A percentile compares a stretch with the other conserved stretches of the same genome.
phyloP scores from a whole-genome alignment of 1,140 invertebrate species.

The Drosophila takahashii region DNA sequence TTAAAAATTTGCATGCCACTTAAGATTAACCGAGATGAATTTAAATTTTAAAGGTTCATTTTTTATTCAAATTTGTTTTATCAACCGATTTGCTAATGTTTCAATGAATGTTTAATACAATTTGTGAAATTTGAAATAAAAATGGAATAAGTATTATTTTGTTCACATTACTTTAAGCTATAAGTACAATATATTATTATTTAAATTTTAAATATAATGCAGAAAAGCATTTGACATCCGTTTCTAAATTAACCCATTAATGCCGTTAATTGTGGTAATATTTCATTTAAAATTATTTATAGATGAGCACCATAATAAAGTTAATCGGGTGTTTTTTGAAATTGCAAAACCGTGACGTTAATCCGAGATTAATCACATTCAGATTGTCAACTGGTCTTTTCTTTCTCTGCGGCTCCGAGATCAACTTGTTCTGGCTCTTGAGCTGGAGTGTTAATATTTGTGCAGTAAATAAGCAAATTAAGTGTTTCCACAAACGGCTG shows the following conservation, averaged over 20 bases:
- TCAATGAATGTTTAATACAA: too few relatives aligned
- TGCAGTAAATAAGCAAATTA: constrained; percentile 53
- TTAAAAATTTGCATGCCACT: constrained; percentile 16
- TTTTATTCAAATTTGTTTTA: constrained; percentile 1
- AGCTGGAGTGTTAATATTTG: constrained; percentile 46
- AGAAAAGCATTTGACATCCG: neutral
- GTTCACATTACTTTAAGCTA: too few relatives aligned
- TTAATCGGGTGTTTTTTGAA: constrained; percentile 24
- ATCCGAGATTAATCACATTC: constrained; percentile 34
- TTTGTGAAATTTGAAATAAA: too few relatives aligned
- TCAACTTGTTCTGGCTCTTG: constrained; percentile 40
- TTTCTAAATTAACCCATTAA: neutral
- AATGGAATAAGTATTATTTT: too few relatives aligned
- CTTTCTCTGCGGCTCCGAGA: constrained; percentile 7
- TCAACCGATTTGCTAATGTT: constrained; percentile 2
- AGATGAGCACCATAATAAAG: constrained; percentile 9
- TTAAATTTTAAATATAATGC: too few relatives aligned
- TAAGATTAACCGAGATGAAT: constrained; percentile 9
- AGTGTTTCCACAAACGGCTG: constrained; percentile 45
- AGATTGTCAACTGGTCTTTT: constrained; percentile 24
- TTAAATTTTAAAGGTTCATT: constrained; percentile 2
- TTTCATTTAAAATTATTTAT: constrained; percentile 9
- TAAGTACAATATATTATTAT: too few relatives aligned
- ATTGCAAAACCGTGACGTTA: constrained; percentile 36
- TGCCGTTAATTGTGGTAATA: neutral